Percentiles rank a stretch among this genome's conserved stretches.
Conservation (phyloP, 1,140 invertebrate genomes). For the Euura saliciscinereae region DNA sequence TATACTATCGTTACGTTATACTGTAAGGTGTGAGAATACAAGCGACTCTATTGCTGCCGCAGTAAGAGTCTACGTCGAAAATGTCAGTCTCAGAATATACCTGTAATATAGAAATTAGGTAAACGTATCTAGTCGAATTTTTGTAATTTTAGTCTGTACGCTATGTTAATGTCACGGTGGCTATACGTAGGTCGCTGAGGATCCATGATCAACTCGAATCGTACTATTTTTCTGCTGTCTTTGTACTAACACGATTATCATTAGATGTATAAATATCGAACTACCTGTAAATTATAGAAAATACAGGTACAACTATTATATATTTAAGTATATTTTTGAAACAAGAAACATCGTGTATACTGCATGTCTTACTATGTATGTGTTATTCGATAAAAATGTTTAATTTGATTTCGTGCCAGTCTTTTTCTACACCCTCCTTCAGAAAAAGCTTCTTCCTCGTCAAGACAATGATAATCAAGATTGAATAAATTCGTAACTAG, state of each 20-base stretch:
- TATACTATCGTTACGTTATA: too few relatives aligned
- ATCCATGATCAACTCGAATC: too few relatives aligned
- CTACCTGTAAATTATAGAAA: neutral
- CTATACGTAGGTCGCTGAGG: too few relatives aligned
- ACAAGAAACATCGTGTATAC: neutral
- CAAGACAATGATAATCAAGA: neutral
- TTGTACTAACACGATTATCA: too few relatives aligned
- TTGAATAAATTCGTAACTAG: neutral
- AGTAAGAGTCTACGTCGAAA: too few relatives aligned
- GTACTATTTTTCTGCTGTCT: too few relatives aligned
- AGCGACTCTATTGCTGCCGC: too few relatives aligned
- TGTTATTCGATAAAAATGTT: neutral
- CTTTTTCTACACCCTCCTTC: neutral
- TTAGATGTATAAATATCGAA: neutral
- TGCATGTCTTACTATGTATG: neutral
- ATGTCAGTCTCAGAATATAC: neutral
- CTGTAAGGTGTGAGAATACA: too few relatives aligned
- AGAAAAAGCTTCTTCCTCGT: neutral
- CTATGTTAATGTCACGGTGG: neutral
- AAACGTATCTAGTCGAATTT: constrained; percentile 1
- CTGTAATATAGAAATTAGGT: neutral
- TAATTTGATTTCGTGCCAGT: neutral
- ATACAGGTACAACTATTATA: neutral
- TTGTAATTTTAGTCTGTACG: neutral
- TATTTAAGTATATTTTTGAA: too few relatives aligned